Percentiles rank a stretch among this genome's conserved stretches.
Conservation (phyloP, 2,113 vertebrate genomes). For the Raja brachyura region DNA sequence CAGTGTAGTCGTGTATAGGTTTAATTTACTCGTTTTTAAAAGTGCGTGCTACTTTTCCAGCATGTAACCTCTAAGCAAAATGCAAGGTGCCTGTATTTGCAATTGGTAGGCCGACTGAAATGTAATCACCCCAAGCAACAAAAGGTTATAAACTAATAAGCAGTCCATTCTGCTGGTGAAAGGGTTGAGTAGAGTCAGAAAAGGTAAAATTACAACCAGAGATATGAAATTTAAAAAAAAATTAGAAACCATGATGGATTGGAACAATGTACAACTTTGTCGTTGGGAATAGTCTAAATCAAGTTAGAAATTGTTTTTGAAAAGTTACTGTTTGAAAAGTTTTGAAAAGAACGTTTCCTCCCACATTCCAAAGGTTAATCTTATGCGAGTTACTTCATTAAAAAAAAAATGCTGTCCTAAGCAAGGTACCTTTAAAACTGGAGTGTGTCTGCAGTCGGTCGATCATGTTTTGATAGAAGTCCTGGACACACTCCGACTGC, state of each 20-base stretch:
- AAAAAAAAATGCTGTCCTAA: neutral
- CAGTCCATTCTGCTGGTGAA: neutral
- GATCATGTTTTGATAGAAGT: conserved; percentile 86
- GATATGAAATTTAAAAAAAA: neutral
- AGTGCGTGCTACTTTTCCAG: too few species aligned
- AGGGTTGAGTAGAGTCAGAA: neutral
- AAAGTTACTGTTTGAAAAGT: too few species aligned
- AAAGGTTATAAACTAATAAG: neutral
- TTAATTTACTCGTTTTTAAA: too few species aligned
- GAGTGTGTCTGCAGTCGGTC: conserved; percentile 80
- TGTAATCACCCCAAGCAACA: neutral
- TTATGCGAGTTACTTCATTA: neutral
- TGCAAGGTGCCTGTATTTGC: too few species aligned
- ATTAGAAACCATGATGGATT: neutral
- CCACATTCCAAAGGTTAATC: too few species aligned
- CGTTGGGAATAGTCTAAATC: neutral
- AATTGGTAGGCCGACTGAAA: neutral
- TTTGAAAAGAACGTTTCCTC: too few species aligned
- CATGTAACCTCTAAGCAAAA: too few species aligned
- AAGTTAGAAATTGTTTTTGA: neutral
- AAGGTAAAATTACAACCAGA: neutral
- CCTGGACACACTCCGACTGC: conserved; percentile 86
- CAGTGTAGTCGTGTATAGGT: too few species aligned
- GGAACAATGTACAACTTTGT: neutral
- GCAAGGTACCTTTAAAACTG: conserved; percentile 50